Evolutionary conservation across 1,140 invertebrate species (phyloP).

Genomic region (Hyphantria cunea): DNA sequence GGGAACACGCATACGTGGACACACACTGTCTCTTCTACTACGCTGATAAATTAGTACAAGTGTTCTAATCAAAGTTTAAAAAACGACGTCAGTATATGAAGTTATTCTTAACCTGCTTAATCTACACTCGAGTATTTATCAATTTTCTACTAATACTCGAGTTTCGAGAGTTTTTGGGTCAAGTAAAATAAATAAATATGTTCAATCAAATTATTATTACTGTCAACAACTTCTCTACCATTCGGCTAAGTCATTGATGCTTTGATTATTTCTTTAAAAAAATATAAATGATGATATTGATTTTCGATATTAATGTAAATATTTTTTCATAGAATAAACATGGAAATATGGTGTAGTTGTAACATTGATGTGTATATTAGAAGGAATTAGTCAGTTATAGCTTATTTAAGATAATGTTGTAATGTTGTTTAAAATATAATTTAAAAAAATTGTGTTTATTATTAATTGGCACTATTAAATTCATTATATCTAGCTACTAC

Average conservation of each 20-base stretch:
- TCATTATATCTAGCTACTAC: too few species aligned
- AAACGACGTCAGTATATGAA: too few species aligned
- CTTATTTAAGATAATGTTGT: conserved; percentile 44
- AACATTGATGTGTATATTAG: conserved; percentile 50
- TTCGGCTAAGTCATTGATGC: neutral
- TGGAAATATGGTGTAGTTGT: conserved; percentile 36
- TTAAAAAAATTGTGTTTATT: conserved; percentile 33
- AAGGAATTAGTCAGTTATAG: conserved; percentile 39
- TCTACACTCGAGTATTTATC: too few species aligned
- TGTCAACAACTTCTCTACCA: too few species aligned
- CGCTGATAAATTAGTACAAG: too few species aligned
- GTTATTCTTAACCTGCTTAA: too few species aligned
- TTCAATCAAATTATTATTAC: too few species aligned
- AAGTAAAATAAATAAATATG: too few species aligned
- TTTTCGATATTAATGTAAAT: conserved; percentile 36
- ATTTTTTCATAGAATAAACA: conserved; percentile 32
- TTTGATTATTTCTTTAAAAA: conserved; percentile 6
- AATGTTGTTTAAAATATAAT: conserved; percentile 42
- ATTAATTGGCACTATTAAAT: neutral
- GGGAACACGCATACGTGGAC: too few species aligned
- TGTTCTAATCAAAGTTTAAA: conserved; percentile 4
- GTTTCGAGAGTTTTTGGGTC: too few species aligned
- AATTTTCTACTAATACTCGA: too few species aligned
- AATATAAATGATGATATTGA: conserved; percentile 12
- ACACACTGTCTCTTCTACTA: too few species aligned